Evolutionary conservation across 1,140 invertebrate species (phyloP).

Genomic region (Eueides isabella): DNA sequence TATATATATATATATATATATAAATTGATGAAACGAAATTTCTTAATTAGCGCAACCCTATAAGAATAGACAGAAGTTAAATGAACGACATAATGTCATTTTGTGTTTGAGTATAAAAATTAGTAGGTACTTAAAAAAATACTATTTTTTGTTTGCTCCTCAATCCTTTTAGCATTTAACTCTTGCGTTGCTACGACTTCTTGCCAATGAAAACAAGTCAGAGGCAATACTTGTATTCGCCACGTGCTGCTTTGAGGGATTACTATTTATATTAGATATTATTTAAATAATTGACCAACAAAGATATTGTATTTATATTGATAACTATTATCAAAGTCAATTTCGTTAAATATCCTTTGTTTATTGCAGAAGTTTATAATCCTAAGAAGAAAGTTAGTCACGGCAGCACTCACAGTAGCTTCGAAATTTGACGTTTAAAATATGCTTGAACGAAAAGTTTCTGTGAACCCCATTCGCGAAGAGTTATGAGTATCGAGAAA

Average conservation of each 20-base stretch:
- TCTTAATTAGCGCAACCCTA: slow-evolving; percentile 63
- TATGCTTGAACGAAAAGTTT: slow-evolving; percentile 33
- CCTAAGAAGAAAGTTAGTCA: slow-evolving; percentile 23
- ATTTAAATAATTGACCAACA: no score
- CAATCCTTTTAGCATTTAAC: no score
- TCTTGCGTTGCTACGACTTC: no score
- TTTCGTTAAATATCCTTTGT: slow-evolving; percentile 17
- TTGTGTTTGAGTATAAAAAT: no score
- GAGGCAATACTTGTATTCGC: no score
- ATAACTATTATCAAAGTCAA: slow-evolving; percentile 19
- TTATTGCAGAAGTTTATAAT: slow-evolving; percentile 27
- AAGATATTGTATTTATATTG: no score
- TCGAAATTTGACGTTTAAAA: slow-evolving; percentile 38
- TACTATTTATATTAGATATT: no score
- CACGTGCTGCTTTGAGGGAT: no score
- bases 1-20: slow-evolving; percentile 60
- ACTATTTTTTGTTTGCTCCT: no score
- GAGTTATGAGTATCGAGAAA: slow-evolving; percentile 13
- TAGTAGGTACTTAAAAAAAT: no score
- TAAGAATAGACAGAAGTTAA: slow-evolving; percentile 33
- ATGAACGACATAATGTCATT: slow-evolving; percentile 49
- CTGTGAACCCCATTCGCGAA: neutral
- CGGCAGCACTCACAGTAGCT: slow-evolving; percentile 33
- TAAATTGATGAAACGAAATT: slow-evolving; percentile 49
- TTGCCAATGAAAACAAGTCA: no score